phyloP scores from a whole-genome alignment of 1,140 invertebrate species.

The Heliconius hewitsoni region DNA sequence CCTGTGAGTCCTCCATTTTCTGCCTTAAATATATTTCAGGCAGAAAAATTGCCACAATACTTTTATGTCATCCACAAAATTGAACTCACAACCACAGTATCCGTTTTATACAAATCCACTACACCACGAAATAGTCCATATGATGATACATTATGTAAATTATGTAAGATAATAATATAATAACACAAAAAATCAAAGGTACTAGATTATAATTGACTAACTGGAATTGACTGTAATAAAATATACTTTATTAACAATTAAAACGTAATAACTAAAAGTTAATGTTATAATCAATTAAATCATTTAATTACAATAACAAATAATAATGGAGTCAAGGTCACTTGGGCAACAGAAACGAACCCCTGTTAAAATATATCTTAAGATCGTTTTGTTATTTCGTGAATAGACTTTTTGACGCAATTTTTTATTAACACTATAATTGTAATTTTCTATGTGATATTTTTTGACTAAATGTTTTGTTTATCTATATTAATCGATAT shows the following conservation, averaged over 20 bases:
- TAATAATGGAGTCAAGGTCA: constrained; percentile 22
- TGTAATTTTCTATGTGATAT: too few relatives aligned
- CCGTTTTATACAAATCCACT: too few relatives aligned
- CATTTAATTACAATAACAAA: constrained; percentile 22
- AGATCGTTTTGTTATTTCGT: constrained; percentile 1
- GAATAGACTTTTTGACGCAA: neutral
- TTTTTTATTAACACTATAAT: neutral
- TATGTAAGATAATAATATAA: too few relatives aligned
- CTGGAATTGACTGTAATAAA: constrained; percentile 1
- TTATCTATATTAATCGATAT: too few relatives aligned
- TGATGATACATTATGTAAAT: too few relatives aligned
- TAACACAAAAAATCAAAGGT: constrained; percentile 10
- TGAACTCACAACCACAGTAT: too few relatives aligned
- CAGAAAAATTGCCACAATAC: too few relatives aligned
- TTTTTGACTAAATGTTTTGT: too few relatives aligned
- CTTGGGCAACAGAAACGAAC: constrained; percentile 23
- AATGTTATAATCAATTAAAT: constrained; percentile 36
- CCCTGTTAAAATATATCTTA: constrained; percentile 13
- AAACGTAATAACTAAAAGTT: constrained; percentile 5
- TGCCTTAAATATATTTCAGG: too few relatives aligned
- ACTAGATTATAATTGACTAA: neutral
- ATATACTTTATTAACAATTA: constrained; percentile 14
- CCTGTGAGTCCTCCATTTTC: too few relatives aligned
- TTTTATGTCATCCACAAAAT: too few relatives aligned
- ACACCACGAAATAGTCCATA: too few relatives aligned